Percentiles rank a stretch among this genome's conserved stretches.
These are phyloP conservation scores for Heliocidaris erythrogramma DNA, from an alignment of 35 echinoderm and acorn worm species.

Conservation along the genomic window DNA sequence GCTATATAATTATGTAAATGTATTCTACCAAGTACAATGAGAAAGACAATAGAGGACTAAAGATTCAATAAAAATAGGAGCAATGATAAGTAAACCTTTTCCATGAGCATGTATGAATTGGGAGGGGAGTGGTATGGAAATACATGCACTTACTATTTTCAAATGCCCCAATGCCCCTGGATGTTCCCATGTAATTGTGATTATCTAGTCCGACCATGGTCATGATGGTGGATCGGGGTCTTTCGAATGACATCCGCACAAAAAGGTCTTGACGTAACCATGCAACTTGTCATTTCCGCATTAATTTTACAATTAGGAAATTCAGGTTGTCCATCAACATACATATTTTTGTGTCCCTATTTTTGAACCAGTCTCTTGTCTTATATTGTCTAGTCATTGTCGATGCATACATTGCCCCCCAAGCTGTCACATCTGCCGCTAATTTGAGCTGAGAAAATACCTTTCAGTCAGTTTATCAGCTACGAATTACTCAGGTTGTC, in stretches of 20 bases:
- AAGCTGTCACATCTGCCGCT: not conserved
- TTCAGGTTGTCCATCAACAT: not conserved
- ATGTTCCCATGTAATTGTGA: not conserved
- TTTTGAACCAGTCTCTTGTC: not conserved
- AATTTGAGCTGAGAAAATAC: not conserved
- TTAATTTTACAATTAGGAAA: not conserved
- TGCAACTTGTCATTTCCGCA: not conserved
- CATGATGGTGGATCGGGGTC: not conserved
- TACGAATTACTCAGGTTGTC: not conserved
- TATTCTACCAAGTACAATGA: too few relatives aligned
- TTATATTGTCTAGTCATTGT: not conserved
- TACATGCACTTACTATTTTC: too few relatives aligned
- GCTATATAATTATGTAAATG: too few relatives aligned
- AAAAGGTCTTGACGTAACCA: not conserved
- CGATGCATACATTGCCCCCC: not conserved
- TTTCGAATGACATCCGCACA: not conserved
- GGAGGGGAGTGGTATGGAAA: too few relatives aligned
- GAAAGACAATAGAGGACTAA: too few relatives aligned
- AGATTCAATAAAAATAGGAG: too few relatives aligned
- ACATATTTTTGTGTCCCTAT: not conserved
- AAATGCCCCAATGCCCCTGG: not conserved
- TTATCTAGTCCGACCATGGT: not conserved
- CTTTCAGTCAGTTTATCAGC: not conserved
- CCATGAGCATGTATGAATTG: too few relatives aligned
- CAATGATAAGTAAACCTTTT: too few relatives aligned